Evolutionary conservation across 2,113 vertebrate genomes (phyloP), one percentile per base, ranked within the genome.

Genomic region (Onychorhynchus coronatus): DNA sequence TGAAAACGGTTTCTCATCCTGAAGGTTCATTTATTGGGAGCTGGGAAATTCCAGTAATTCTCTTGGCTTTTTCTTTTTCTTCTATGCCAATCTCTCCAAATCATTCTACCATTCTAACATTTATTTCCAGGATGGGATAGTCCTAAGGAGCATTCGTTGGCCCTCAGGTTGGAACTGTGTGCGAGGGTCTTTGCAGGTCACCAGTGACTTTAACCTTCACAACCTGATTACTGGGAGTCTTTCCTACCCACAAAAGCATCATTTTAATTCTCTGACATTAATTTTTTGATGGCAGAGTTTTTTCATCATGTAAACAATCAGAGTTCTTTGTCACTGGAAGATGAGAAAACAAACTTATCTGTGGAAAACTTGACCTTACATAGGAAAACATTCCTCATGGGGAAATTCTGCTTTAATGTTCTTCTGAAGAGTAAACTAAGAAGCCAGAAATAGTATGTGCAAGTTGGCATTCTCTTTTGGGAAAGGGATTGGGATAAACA

Each of bases 1-100:
- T 63, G 35, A n/a, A 47, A 63, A 33, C 0, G 0, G 35, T 28
- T 65, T 8, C 25, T 21, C 2, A 0, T 42, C 63, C 50, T 41
- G 10, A 6, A 20, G 22, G 46, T 46, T 66, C 27, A 1, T 42
- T 47, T 53, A 31, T 4, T 28, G 58, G 33, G 28, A 86, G 25
- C 55, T 66, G 72, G 20, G 59, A 73, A 84, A 72, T 72, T 7
- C 8, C 23, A 0, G 53, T 28, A 25, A 18, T 56, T 46, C 17
- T 78, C 42, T 25, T 13, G 30, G 6, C 9, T 90, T 77, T 49
- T 25, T 25, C 8, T 50, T 27, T 50, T 50, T 52, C n/a, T n/a
- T n/a, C n/a, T n/a, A 15, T 50, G 25, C 8, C 8, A 44, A 82
- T 23, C 10, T 71, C 11, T n/a, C 33, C 33, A 7, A 50, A 42